phyloP scores from a whole-genome alignment of 2,113 vertebrate species.

The Pungitius pungitius region DNA sequence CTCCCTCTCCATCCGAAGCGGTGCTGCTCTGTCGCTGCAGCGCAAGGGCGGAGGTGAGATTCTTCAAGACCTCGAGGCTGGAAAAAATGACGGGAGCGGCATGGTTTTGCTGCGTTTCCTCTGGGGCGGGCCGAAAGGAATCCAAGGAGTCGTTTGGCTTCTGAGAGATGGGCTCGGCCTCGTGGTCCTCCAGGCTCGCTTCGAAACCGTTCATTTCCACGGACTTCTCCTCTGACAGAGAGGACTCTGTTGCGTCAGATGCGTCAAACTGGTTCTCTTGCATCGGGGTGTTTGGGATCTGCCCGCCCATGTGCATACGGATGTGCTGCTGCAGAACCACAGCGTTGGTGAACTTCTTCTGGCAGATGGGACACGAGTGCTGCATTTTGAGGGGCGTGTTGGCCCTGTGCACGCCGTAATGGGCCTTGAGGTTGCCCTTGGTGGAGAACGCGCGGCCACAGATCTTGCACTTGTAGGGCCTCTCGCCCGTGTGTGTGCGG shows the following conservation, averaged over 20 bases:
- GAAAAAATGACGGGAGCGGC: conserved; percentile 72
- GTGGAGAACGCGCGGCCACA: conserved; percentile 96
- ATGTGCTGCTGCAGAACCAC: conserved; percentile 97
- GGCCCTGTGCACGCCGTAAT: conserved; percentile 92
- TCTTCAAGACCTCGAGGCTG: conserved; percentile 83
- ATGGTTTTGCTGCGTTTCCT: conserved; percentile 67
- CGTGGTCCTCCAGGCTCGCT: conserved; percentile 77
- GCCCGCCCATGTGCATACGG: conserved; percentile 98
- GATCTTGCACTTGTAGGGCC: conserved; percentile 95
- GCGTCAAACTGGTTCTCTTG: conserved; percentile 83
- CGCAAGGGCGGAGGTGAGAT: conserved; percentile 77
- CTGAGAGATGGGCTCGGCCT: conserved; percentile 78
- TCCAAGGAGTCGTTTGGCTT: conserved; percentile 67
- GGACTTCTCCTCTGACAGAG: conserved; percentile 71
- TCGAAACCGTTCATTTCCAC: conserved; percentile 71
- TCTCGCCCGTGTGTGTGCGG: conserved; percentile 95
- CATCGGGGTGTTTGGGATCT: conserved; percentile 93
- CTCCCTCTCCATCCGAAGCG: conserved; percentile 87
- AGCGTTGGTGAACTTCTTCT: conserved; percentile 98
- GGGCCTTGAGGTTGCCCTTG: conserved; percentile 97
- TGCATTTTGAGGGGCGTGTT: conserved; percentile 91
- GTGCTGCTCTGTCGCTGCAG: conserved; percentile 89
- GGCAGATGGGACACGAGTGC: conserved; percentile 97
- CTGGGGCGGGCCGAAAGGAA: conserved; percentile 40
- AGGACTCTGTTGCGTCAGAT: conserved; percentile 73